Evolutionary conservation across 1,140 invertebrate genomes (phyloP), one percentile per base, ranked within the genome.

Genomic region (Arion vulgaris): DNA sequence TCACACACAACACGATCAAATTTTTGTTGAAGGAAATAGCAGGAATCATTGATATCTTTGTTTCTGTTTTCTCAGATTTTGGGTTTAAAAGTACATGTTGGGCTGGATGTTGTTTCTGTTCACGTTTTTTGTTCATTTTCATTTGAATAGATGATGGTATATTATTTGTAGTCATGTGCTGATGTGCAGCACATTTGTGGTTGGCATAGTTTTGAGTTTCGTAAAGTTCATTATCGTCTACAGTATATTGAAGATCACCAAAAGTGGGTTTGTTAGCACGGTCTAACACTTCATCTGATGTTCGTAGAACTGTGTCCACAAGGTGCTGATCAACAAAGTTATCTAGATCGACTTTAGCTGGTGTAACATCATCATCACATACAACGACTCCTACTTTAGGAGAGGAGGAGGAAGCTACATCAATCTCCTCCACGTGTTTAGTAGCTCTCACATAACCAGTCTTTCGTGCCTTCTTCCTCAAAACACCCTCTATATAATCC

Each of bases 401-500:
- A 19, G 71, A 45, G 9, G 68, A 51, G 45, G 51, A n/a, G n/a
- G 38, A 72, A 23, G 83, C 11, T 4, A 11, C 66, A 38, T 53
- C 57, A 57, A 74, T 51, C n/a, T 51, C 32, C 72, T 81, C 45
- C 41, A 74, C 57, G 26, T 77, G 74, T 66, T 85, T 85, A 0
- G 89, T 87, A 17, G 89, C 90, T 81, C 85, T 86, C 38, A 90
- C 84, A 72, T 90, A 91, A 57, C 90, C 91, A 57, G 89, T 87
- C 84, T 91, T 91, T 4, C 90, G 85, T 72, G 88, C 87, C 75
- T 85, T 89, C 32, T n/a, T 69, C 13, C 87, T 85, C 45, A 90
- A 77, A 11, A 90, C 87, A 26, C 87, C 89, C 49, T 92, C 91
- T 71, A 91, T 91, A 82, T 89, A 91, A 73, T 91, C 91, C 11